A percentile compares a stretch with the other conserved stretches of the same genome.
Evolutionary conservation across 2,113 vertebrate genomes (phyloP).

Genomic region (Spea bombifrons): DNA sequence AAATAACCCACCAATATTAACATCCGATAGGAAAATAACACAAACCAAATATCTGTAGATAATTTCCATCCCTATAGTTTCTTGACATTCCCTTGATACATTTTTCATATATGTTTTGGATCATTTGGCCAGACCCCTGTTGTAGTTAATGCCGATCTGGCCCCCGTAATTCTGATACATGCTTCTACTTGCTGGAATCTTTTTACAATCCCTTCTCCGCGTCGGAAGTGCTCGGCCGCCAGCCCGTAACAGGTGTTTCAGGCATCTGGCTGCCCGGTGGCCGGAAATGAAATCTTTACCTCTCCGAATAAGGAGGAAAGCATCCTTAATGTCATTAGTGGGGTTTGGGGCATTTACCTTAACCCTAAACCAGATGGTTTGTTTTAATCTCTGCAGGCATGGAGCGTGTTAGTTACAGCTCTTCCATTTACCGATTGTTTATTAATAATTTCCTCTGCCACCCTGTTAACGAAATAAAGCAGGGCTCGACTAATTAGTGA

Average conservation of each 20-base stretch:
- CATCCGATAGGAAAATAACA: too few relatives aligned
- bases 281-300: not conserved
- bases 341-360: constrained; percentile 23
- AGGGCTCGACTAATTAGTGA: constrained; percentile 3
- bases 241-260: not conserved
- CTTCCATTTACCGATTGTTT: constrained; percentile 34
- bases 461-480: constrained; percentile 27
- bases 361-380: constrained; percentile 31
- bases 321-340: not conserved
- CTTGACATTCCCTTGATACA: too few relatives aligned
- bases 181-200: not conserved
- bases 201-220: not conserved
- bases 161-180: not conserved
- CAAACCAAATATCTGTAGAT: too few relatives aligned
- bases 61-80: too few relatives aligned
- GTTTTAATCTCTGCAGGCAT: constrained; percentile 11
- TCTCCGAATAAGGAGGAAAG: not conserved
- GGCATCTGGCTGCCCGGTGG: not conserved
- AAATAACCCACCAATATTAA: too few relatives aligned
- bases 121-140: too few relatives aligned
- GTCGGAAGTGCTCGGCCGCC: not conserved
- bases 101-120: too few relatives aligned
- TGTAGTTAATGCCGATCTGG: too few relatives aligned
- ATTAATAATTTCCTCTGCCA: constrained; percentile 40
- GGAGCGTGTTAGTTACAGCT: constrained; percentile 23